Base-by-base conservation (phyloP, 2,797 vertebrate species). In the Halcyon chelicuti region DNA sequence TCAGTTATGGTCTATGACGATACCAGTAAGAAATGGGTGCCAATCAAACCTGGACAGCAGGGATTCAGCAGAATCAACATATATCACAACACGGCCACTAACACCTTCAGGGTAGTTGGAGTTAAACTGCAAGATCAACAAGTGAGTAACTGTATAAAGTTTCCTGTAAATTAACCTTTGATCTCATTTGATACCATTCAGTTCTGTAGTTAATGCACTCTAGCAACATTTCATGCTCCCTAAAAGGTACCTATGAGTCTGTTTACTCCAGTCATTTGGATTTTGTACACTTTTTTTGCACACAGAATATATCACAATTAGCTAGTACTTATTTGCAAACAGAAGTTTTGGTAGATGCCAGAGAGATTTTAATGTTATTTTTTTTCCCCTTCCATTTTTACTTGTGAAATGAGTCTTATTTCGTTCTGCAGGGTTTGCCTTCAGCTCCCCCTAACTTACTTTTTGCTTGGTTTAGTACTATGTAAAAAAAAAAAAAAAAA, bases 1-100 rank as follows among this genome's bases (percentile, higher is more conserved):
- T 99, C 99, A 70, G 99, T 99, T 94, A 99, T 99, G 99, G 99
- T 99, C 97, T 99, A 99, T 47, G 99, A 99, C 81, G 99, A 99
- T 98, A 99, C 99, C 98, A 99, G 99, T 98, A 99, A 99, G 98
- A 99, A 99, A 97, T 99, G 99, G 99, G 99, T 99, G 88, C 99
- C 99, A 83, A 99, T 99, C 98, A 99, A 99, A 96, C 99, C 99
- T 3, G 99, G 99, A 55, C 99, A 99, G 97, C 99, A 99, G 97
- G 99, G 99, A 85, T 99, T 99, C 98, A 99, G 99, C 97, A 99
- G 99, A 94, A 99, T 99, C 98, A 99, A 99, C 98, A 99, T 99
- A 95, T 99, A 99, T 98, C 99, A 99, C 98, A 99, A 99, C 98
- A 99, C 99, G 2, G 95, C 93, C 86, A 97, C 94, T 55, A 99